Evolutionary conservation across 2,797 vertebrate genomes (phyloP).

Genomic region (Fratercula arctica): DNA sequence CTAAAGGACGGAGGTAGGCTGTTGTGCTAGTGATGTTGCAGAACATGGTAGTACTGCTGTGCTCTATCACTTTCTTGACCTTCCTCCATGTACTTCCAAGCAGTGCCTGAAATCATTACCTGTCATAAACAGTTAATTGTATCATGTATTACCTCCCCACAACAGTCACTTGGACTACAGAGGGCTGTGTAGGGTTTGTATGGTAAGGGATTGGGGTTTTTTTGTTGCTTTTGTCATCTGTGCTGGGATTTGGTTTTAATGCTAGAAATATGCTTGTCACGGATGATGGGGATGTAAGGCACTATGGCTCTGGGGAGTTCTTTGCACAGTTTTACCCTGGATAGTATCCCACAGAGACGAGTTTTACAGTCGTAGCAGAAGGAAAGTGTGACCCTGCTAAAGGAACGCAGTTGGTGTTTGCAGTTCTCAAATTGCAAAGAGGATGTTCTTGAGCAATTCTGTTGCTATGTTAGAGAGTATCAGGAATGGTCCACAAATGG

Average conservation of each 20-base stretch:
- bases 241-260: conserved; percentile 5
- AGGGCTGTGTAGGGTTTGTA: neutral
- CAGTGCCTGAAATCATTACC: neutral
- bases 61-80: neutral
- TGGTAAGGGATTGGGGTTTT: neutral
- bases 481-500: neutral
- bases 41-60: neutral
- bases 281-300: neutral
- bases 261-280: neutral
- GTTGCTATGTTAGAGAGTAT: neutral
- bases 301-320: neutral
- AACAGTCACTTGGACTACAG: neutral
- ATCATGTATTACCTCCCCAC: neutral
- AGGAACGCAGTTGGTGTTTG: neutral
- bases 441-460: conserved; percentile 4
- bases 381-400: neutral
- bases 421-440: neutral
- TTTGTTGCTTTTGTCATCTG: neutral
- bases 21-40: neutral
- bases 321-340: neutral
- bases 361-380: neutral
- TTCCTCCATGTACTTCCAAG: neutral
- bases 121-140: neutral
- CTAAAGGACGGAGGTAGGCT: neutral
- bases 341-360: neutral